Evolutionary conservation across 2,888 invertebrate genomes (phyloP).

Genomic region (Melanostoma scalare): DNA sequence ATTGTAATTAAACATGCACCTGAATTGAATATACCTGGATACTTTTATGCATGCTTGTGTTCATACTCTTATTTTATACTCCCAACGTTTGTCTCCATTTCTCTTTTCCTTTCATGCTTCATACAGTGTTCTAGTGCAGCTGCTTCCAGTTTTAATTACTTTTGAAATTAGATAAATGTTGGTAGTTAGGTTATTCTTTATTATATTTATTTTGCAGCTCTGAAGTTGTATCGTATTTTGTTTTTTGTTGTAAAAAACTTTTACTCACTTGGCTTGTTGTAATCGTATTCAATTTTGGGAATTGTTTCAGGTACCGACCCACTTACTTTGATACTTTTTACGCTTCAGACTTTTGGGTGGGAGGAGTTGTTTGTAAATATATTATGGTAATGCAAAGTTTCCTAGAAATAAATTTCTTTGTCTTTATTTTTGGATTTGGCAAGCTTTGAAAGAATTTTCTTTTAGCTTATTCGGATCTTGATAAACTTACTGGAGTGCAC

Average conservation of each 20-base stretch:
- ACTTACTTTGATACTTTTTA: constrained; percentile 22
- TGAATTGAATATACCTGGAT: constrained; percentile 72
- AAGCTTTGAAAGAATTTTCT: too few species aligned
- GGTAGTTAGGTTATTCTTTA: constrained; percentile 68
- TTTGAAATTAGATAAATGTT: constrained; percentile 73
- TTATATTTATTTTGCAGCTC: constrained; percentile 60
- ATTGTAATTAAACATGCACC: constrained; percentile 73
- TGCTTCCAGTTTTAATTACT: constrained; percentile 72
- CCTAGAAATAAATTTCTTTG: too few species aligned
- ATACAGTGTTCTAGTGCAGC: constrained; percentile 64
- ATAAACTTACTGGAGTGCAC: too few species aligned
- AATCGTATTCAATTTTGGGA: constrained; percentile 50
- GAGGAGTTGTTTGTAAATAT: too few species aligned
- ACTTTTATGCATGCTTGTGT: constrained; percentile 21
- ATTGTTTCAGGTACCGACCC: constrained; percentile 36
- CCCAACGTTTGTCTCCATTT: neutral
- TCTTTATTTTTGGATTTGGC: too few species aligned
- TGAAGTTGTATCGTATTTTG: constrained; percentile 32
- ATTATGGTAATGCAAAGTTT: too few species aligned
- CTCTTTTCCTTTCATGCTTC: constrained; percentile 26
- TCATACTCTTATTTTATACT: neutral
- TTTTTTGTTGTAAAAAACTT: constrained; percentile 26
- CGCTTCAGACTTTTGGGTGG: too few species aligned
- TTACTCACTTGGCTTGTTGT: constrained; percentile 29
- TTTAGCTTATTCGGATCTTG: too few species aligned